Percentiles rank a stretch among this genome's conserved stretches.
Evolutionary conservation across 2,797 vertebrate genomes (phyloP).

Genomic region (Eulemur coronatus): DNA sequence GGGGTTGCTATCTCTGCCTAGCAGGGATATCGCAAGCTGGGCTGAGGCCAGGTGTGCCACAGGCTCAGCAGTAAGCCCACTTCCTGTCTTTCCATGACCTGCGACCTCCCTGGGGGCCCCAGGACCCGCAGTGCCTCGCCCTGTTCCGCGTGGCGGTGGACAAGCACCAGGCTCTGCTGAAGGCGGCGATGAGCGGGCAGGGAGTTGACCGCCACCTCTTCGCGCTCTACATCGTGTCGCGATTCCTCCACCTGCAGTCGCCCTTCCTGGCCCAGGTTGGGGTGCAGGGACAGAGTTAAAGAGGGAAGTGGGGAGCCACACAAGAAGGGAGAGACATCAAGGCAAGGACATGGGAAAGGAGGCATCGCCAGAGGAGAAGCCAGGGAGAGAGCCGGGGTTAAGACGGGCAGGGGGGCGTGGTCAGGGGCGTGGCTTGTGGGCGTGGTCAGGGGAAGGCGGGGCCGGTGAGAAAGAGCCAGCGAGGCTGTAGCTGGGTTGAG

Average conservation of each 20-base stretch:
- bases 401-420: neutral
- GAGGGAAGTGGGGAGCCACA: neutral
- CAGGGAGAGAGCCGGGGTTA: neutral
- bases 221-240: constrained; percentile 92
- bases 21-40: neutral
- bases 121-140: constrained; percentile 74
- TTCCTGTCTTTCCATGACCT: constrained; percentile 59
- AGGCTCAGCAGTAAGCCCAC: neutral
- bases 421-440: neutral
- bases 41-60: neutral
- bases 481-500: neutral
- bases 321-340: neutral
- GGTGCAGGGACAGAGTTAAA: neutral
- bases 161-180: constrained; percentile 91
- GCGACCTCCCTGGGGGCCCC: neutral
- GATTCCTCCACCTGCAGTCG: constrained; percentile 90
- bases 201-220: constrained; percentile 95
- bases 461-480: neutral
- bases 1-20: neutral
- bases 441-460: neutral
- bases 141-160: constrained; percentile 88
- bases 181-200: constrained; percentile 90
- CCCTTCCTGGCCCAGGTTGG: constrained; percentile 92
- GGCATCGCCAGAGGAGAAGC: no score
- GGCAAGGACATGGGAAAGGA: neutral